These are phyloP conservation scores for Eupithecia inturbata DNA, from an alignment of 2,888 invertebrate species.

Conservation along the genomic window DNA sequence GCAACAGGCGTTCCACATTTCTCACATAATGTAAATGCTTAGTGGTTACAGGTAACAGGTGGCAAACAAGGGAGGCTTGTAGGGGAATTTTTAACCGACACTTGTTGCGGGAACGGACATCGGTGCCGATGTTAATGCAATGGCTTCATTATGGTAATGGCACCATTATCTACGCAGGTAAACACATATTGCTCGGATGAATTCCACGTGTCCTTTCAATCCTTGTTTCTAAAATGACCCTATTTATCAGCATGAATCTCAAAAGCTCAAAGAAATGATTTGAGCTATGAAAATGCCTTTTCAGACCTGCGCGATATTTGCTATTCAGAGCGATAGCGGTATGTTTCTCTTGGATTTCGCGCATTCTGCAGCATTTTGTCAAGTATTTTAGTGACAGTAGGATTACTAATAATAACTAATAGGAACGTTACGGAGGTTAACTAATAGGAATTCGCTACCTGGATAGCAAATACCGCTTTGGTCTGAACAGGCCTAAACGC, in stretches of 20 bases:
- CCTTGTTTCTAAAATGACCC: neutral
- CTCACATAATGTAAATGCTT: conserved; percentile 54
- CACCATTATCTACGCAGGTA: conserved; percentile 25
- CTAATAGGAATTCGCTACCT: neutral
- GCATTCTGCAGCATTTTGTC: neutral
- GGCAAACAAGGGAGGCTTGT: conserved; percentile 58
- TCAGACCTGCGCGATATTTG: neutral
- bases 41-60: conserved; percentile 66
- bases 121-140: conserved; percentile 48
- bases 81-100: conserved; percentile 58
- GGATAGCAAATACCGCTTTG: neutral
- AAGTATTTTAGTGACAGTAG: neutral
- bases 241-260: neutral
- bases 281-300: neutral
- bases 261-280: neutral
- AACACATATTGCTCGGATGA: conserved; percentile 16
- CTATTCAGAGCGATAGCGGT: neutral
- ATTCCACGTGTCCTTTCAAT: conserved; percentile 16
- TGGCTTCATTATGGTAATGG: conserved; percentile 53
- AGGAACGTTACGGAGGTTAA: no score
- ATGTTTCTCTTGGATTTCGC: neutral
- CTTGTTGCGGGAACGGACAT: conserved; percentile 60
- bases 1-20: conserved; percentile 44
- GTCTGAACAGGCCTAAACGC: neutral
- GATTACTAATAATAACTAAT: no score